These are phyloP conservation scores for Pterois miles DNA, from an alignment of 2,797 vertebrate genomes.

Conservation along the genomic window DNA sequence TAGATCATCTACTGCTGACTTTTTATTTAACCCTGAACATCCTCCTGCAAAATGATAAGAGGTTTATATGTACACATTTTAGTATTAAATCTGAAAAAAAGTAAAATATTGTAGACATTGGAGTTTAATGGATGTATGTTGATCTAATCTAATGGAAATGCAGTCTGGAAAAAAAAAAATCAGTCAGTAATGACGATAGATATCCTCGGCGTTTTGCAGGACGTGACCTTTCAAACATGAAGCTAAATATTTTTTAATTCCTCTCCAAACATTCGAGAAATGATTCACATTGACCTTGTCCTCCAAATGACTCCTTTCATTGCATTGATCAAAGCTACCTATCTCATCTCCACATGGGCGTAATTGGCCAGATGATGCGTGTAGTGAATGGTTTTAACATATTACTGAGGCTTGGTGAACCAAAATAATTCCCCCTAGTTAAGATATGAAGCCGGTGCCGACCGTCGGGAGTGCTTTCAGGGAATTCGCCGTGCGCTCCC, in stretches of 20 bases:
- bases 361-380: slow-evolving; percentile 71
- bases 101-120: background rate
- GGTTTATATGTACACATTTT: background rate
- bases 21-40: no score
- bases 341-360: slow-evolving; percentile 59
- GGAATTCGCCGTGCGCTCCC: background rate
- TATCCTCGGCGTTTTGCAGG: background rate
- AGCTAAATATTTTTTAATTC: slow-evolving; percentile 12
- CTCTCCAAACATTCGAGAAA: slow-evolving; percentile 27
- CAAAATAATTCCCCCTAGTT: slow-evolving; percentile 60
- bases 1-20: no score
- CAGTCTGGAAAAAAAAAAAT: background rate
- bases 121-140: background rate
- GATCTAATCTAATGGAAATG: slow-evolving; percentile 11
- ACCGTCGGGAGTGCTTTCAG: slow-evolving; percentile 40
- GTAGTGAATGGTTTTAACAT: slow-evolving; percentile 59
- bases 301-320: slow-evolving; percentile 29
- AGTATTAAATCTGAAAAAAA: background rate
- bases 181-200: background rate
- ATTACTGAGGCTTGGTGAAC: slow-evolving; percentile 57
- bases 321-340: slow-evolving; percentile 52
- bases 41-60: no score
- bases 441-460: slow-evolving; percentile 36
- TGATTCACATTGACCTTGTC: slow-evolving; percentile 34
- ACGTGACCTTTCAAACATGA: background rate